phyloP scores from a whole-genome alignment of 2,797 vertebrate species.

The Todus mexicanus region DNA sequence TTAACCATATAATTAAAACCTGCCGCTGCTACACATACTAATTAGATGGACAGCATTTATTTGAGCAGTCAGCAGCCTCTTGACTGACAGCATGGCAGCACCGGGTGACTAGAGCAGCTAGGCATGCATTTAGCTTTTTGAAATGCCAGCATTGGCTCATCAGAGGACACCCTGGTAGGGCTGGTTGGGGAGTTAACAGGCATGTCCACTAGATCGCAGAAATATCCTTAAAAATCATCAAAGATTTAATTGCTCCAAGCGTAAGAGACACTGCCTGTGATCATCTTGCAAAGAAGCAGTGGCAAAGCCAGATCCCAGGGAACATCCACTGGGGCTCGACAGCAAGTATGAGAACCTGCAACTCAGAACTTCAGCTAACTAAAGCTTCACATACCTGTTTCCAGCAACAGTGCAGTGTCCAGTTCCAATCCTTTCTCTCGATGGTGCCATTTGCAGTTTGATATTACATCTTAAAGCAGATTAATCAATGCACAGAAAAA shows the following conservation, averaged over 20 bases:
- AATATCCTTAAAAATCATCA: background rate
- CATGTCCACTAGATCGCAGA: background rate
- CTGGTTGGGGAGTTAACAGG: background rate
- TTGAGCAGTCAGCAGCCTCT: background rate
- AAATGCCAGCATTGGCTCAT: background rate
- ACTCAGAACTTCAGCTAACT: background rate
- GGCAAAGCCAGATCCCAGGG: background rate
- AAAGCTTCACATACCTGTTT: background rate
- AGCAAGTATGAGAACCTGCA: background rate
- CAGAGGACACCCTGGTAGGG: background rate
- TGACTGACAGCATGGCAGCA: background rate
- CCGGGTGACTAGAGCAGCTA: background rate
- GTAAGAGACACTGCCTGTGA: background rate
- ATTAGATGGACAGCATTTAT: slow-evolving; percentile 8
- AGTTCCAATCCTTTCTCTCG: background rate
- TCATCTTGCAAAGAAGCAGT: background rate
- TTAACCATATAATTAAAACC: slow-evolving; percentile 60
- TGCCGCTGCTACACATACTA: slow-evolving; percentile 24
- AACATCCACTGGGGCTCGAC: background rate
- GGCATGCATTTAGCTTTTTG: background rate
- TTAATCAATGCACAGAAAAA: background rate
- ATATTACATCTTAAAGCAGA: background rate
- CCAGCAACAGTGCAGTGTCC: background rate
- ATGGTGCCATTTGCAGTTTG: background rate
- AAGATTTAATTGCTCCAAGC: background rate